Evolutionary conservation across 2,888 invertebrate species (phyloP).

Genomic region (Cynaeus angustus): DNA sequence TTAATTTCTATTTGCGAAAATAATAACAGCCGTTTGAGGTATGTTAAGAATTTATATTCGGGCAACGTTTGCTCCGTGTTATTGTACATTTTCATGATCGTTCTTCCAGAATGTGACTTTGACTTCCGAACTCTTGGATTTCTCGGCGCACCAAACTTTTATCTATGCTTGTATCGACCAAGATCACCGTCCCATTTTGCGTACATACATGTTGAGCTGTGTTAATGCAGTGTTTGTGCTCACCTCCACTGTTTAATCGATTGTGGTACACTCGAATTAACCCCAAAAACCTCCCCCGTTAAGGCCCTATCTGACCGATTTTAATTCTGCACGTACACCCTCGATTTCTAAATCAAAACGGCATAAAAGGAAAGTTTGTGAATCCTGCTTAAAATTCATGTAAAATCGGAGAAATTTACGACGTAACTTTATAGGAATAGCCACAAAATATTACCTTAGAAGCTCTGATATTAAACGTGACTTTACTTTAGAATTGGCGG

Average conservation of each 20-base stretch:
- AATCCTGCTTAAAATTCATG: slow-evolving; percentile 60
- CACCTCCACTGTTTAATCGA: slow-evolving; percentile 66
- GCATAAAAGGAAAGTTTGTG: slow-evolving; percentile 41
- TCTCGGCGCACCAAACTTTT: slow-evolving; percentile 57
- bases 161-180: slow-evolving; percentile 49
- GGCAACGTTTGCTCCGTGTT: slow-evolving; percentile 63
- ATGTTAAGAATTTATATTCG: slow-evolving; percentile 69
- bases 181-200: slow-evolving; percentile 9
- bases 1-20: slow-evolving; percentile 70
- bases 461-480: slow-evolving; percentile 66
- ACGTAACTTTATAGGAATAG: slow-evolving; percentile 64
- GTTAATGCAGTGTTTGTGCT: slow-evolving; percentile 62
- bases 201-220: not conserved
- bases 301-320: slow-evolving; percentile 44
- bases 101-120: slow-evolving; percentile 69
- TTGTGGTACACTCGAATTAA: slow-evolving; percentile 63
- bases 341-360: slow-evolving; percentile 42
- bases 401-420: slow-evolving; percentile 64
- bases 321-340: slow-evolving; percentile 42
- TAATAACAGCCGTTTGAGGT: slow-evolving; percentile 65
- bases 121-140: slow-evolving; percentile 54
- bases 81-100: slow-evolving; percentile 69
- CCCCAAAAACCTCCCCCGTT: slow-evolving; percentile 59
- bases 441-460: slow-evolving; percentile 66
- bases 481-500: slow-evolving; percentile 61